These are phyloP conservation scores for Euleptes europaea DNA, from an alignment of 2,113 vertebrate species.

Conservation along the genomic window DNA sequence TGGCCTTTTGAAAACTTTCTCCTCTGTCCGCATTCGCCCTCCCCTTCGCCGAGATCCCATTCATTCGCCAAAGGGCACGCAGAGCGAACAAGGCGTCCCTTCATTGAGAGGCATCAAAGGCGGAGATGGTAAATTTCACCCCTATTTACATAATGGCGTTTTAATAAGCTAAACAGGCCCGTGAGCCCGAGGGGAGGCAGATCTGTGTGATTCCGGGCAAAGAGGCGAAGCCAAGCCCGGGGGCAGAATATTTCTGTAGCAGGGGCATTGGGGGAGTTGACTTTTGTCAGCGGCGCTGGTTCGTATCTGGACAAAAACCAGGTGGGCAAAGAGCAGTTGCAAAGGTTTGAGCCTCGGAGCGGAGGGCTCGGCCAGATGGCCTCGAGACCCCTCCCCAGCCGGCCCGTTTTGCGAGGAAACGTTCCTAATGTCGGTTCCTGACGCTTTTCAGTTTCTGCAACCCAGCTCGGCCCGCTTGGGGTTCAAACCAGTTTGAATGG, in stretches of 20 bases:
- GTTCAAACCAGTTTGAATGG: not conserved
- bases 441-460: too few relatives aligned
- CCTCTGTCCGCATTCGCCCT: not conserved
- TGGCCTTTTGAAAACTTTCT: not conserved
- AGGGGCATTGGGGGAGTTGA: not conserved
- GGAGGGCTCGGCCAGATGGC: not conserved
- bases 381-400: not conserved
- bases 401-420: not conserved
- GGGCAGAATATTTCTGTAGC: not conserved
- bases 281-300: not conserved
- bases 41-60: not conserved
- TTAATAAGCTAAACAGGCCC: conserved; percentile 62
- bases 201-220: not conserved
- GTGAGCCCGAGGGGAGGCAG: not conserved
- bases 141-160: conserved; percentile 74
- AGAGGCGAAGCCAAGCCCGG: not conserved
- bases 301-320: not conserved
- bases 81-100: conserved; percentile 50
- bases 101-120: conserved; percentile 31
- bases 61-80: not conserved
- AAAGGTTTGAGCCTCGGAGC: too few relatives aligned
- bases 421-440: not conserved
- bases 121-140: conserved; percentile 67
- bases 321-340: not conserved
- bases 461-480: not conserved